These are phyloP conservation scores for Ivindomyrus marchei DNA, from an alignment of 2,113 vertebrate species.

Conservation along the genomic window DNA sequence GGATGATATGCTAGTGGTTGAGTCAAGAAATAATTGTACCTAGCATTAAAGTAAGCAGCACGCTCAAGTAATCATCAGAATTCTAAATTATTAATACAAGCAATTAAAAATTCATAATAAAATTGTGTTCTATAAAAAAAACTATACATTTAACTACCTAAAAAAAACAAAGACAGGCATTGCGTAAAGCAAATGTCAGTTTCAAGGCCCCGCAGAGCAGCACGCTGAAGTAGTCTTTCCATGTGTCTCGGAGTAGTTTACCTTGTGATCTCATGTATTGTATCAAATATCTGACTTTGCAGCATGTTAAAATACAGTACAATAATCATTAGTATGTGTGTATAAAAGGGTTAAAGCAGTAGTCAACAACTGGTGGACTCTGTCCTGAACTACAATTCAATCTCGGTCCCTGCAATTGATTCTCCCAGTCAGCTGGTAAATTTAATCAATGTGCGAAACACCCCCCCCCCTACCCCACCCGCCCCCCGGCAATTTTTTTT, in stretches of 20 bases:
- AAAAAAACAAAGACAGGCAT: background rate
- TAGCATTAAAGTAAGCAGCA: background rate
- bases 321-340: background rate
- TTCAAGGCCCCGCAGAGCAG: background rate
- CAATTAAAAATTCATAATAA: too few species aligned
- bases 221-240: background rate
- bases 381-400: background rate
- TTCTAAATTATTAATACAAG: background rate
- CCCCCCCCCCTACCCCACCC: too few species aligned
- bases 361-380: background rate
- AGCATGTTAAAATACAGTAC: background rate
- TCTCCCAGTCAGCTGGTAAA: background rate
- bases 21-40: background rate
- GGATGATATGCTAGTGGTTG: background rate
- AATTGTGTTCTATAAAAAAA: background rate
- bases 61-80: background rate
- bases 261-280: background rate
- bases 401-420: background rate
- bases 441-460: background rate
- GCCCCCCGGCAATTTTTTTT: too few species aligned
- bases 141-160: too few species aligned
- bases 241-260: background rate
- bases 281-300: background rate
- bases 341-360: background rate
- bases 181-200: background rate